phyloP scores from a whole-genome alignment of 2,113 vertebrate species.

The Ailurus styani region DNA sequence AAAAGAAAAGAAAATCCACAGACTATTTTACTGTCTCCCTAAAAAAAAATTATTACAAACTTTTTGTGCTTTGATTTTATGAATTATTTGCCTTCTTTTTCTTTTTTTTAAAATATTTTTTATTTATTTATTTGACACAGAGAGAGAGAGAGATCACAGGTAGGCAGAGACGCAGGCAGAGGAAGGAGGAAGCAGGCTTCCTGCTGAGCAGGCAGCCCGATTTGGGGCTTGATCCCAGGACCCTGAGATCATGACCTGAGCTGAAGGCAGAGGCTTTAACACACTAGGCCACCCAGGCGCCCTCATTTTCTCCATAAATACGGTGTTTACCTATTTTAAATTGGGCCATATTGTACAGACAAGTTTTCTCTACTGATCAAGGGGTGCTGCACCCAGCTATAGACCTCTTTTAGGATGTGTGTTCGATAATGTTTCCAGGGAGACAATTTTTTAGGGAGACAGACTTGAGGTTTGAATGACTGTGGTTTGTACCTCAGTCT shows the following conservation, averaged over 20 bases:
- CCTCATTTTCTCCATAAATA: not conserved
- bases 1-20: not conserved
- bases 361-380: not conserved
- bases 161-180: too few species aligned
- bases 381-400: not conserved
- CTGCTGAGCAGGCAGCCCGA: too few species aligned
- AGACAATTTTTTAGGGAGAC: not conserved
- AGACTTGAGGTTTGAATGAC: not conserved
- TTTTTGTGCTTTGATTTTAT: not conserved
- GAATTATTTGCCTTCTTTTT: not conserved
- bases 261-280: too few species aligned
- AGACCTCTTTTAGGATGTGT: not conserved
- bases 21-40: not conserved
- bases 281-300: too few species aligned
- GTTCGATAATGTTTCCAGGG: not conserved
- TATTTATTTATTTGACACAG: too few species aligned
- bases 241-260: too few species aligned
- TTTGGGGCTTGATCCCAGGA: too few species aligned
- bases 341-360: not conserved
- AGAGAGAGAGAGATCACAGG: too few species aligned
- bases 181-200: too few species aligned
- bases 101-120: too few species aligned
- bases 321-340: not conserved
- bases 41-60: not conserved
- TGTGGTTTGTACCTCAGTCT: not conserved